These are phyloP conservation scores for Epistrophe eligans DNA, from an alignment of 2,888 invertebrate species.

Conservation along the genomic window DNA sequence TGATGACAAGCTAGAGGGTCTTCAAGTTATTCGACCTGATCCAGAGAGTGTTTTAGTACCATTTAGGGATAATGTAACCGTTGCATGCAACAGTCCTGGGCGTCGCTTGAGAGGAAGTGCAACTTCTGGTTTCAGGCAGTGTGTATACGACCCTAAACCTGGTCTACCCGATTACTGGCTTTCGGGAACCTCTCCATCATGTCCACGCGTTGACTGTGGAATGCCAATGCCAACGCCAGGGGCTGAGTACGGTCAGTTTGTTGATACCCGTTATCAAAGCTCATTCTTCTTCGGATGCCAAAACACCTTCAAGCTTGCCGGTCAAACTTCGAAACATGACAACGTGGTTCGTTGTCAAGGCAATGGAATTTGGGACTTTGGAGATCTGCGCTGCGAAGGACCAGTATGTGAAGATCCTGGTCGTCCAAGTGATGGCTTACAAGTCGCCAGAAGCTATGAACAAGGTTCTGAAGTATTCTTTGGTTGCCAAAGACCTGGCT, in stretches of 20 bases:
- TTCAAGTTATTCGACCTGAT: conserved; percentile 91
- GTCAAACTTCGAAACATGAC: conserved; percentile 95
- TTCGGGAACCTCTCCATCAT: conserved; percentile 93
- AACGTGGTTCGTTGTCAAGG: conserved; percentile 96
- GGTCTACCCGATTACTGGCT: conserved; percentile 96
- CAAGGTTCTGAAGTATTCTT: conserved; percentile 96
- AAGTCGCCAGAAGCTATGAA: conserved; percentile 92
- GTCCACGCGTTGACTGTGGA: conserved; percentile 96
- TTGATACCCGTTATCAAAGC: conserved; percentile 95
- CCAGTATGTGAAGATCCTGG: conserved; percentile 98
- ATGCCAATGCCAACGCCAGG: conserved; percentile 95
- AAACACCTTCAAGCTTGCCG: conserved; percentile 96
- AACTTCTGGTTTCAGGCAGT: conserved; percentile 94
- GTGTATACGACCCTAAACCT: conserved; percentile 97
- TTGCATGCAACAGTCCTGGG: conserved; percentile 91
- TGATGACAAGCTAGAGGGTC: conserved; percentile 94
- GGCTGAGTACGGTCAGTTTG: conserved; percentile 95
- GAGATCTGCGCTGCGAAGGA: conserved; percentile 96
- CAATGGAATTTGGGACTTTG: conserved; percentile 98
- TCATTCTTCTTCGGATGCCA: conserved; percentile 98
- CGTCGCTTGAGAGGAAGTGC: conserved; percentile 91
- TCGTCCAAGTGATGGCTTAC: conserved; percentile 95
- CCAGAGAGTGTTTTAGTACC: conserved; percentile 93
- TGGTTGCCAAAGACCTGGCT: conserved; percentile 95
- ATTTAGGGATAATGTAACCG: conserved; percentile 95